These are phyloP conservation scores for Megaceryle maxima DNA, from an alignment of 2,113 vertebrate genomes.

Conservation along the genomic window DNA sequence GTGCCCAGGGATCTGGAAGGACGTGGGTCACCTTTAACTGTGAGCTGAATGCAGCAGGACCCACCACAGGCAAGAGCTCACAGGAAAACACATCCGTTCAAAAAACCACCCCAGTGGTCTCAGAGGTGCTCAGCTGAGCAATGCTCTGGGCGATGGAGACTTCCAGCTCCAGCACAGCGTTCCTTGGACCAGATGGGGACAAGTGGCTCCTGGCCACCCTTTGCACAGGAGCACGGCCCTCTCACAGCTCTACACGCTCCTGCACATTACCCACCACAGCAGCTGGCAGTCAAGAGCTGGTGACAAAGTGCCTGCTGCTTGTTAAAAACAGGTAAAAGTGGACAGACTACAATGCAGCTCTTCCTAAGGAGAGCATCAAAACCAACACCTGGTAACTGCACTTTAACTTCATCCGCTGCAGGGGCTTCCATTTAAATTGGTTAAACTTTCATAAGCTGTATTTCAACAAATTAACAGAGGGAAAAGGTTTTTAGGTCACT, in stretches of 20 bases:
- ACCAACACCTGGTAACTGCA: not conserved
- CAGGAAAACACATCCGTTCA: not conserved
- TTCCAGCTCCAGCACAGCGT: not conserved
- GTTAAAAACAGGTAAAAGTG: not conserved
- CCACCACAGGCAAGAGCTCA: not conserved
- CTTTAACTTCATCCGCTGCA: not conserved
- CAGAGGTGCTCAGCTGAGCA: not conserved
- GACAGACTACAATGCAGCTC: not conserved
- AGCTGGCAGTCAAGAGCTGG: accelerated
- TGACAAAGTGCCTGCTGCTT: not conserved
- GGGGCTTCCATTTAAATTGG: not conserved
- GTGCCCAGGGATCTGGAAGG: not conserved
- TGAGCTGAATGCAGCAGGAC: not conserved
- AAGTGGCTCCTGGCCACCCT: not conserved
- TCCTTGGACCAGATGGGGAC: accelerated
- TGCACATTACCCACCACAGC: no score
- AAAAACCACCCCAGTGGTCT: not conserved
- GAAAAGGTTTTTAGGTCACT: not conserved
- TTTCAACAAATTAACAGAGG: not conserved
- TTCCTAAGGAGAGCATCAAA: not conserved
- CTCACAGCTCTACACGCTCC: not conserved
- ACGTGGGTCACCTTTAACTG: accelerated
- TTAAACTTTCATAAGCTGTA: not conserved
- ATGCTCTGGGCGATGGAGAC: not conserved
- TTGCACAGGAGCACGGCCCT: accelerated